Conservation (phyloP, 1,140 invertebrate species). For the Bombus confusus region DNA sequence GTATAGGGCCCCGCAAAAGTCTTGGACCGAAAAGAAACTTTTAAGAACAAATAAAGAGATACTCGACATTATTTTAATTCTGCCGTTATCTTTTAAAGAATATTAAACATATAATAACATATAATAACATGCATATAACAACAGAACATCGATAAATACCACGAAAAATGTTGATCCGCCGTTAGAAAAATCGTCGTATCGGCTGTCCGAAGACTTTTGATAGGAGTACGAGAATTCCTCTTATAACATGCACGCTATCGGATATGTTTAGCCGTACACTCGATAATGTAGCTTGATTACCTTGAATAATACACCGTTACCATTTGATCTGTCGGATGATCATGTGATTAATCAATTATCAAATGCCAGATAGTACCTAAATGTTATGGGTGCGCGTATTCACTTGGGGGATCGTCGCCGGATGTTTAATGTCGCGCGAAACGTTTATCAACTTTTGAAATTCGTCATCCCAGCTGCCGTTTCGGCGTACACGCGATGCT, state of each 20-base stretch:
- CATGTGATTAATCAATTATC: slow-evolving; percentile 69
- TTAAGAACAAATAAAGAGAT: too few species aligned
- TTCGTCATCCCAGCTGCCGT: slow-evolving; percentile 57
- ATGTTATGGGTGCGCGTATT: slow-evolving; percentile 13
- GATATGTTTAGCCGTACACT: slow-evolving; percentile 47
- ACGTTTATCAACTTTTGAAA: slow-evolving; percentile 66
- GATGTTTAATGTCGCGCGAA: slow-evolving; percentile 42
- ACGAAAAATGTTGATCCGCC: too few species aligned
- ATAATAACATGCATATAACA: too few species aligned
- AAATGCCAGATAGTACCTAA: slow-evolving; percentile 21
- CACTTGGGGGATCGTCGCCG: slow-evolving; percentile 43
- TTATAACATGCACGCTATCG: slow-evolving; percentile 45
- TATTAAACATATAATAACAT: too few species aligned
- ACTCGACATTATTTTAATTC: too few species aligned
- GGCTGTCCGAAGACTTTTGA: too few species aligned
- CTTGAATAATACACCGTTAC: slow-evolving; percentile 68
- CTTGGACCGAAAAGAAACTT: too few species aligned
- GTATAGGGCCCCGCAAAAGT: not conserved
- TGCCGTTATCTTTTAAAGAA: too few species aligned
- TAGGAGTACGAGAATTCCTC: not conserved
- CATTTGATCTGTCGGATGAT: slow-evolving; percentile 61
- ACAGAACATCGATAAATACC: too few species aligned
- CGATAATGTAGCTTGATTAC: slow-evolving; percentile 65
- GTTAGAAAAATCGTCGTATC: too few species aligned
- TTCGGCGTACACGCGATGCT: slow-evolving; percentile 34